Percentiles rank a stretch among this genome's conserved stretches.
phyloP scores from a whole-genome alignment of 2,888 invertebrate genomes.

The Drosophila peninsularis region DNA sequence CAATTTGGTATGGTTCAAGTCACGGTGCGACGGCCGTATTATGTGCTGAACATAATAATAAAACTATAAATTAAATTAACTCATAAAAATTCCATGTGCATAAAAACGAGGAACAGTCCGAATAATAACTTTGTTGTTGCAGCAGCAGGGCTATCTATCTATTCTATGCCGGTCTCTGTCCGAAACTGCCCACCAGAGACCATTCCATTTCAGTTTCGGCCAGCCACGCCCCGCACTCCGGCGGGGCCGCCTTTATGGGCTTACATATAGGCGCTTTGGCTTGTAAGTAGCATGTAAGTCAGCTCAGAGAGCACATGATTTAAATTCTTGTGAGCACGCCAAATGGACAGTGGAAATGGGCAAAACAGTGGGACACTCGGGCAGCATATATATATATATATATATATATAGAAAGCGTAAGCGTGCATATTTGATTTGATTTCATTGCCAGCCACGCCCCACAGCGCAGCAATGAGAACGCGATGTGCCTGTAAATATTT shows the following conservation, averaged over 20 bases:
- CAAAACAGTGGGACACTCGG: constrained; percentile 20
- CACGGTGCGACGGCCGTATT: constrained; percentile 50
- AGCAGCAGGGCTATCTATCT: constrained; percentile 68
- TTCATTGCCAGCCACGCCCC: constrained; percentile 68
- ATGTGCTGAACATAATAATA: constrained; percentile 83
- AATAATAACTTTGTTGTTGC: constrained; percentile 77
- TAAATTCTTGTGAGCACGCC: constrained; percentile 79
- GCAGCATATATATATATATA: constrained; percentile 9
- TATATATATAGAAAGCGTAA: constrained; percentile 63
- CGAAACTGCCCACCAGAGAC: constrained; percentile 77
- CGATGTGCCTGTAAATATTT: constrained; percentile 81
- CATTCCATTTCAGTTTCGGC: constrained; percentile 61
- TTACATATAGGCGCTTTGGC: constrained; percentile 76
- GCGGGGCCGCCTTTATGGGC: constrained; percentile 59
- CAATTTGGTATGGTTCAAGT: constrained; percentile 35
- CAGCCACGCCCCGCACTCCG: constrained; percentile 9
- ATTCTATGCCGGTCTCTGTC: constrained; percentile 48
- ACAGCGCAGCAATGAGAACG: constrained; percentile 53
- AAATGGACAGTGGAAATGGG: constrained; percentile 50
- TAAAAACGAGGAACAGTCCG: constrained; percentile 66
- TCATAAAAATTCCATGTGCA: constrained; percentile 84
- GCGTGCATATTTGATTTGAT: constrained; percentile 79
- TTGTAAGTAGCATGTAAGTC: constrained; percentile 79
- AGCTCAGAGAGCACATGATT: constrained; percentile 62
- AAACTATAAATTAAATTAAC: constrained; percentile 85